Evolutionary conservation across 2,113 vertebrate species (phyloP).

Genomic region (Sakesphorus luctuosus): DNA sequence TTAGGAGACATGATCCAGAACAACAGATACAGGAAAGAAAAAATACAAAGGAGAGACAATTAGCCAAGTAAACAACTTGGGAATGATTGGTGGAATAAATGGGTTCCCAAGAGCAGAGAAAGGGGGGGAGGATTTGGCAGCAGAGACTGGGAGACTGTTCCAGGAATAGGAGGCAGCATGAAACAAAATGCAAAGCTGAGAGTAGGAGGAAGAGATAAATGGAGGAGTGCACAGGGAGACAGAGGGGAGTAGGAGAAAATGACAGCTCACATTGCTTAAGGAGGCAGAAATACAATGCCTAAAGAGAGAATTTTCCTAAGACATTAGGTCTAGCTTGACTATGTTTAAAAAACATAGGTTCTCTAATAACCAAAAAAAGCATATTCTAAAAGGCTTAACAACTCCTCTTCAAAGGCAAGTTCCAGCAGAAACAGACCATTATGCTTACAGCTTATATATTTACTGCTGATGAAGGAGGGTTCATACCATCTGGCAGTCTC

Average conservation of each 20-base stretch:
- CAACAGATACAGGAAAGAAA: neutral
- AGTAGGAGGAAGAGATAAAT: constrained; percentile 50
- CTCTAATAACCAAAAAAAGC: neutral
- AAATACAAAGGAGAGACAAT: neutral
- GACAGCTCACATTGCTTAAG: constrained; percentile 30
- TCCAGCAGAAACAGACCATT: neutral
- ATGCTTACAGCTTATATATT: neutral
- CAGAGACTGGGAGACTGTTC: constrained; percentile 19
- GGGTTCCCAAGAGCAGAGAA: neutral
- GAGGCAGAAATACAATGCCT: neutral
- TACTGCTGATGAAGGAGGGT: neutral
- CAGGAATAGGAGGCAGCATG: constrained; percentile 35
- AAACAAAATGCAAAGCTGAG: constrained; percentile 23
- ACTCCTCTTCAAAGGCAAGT: neutral
- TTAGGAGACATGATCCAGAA: neutral
- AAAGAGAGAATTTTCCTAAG: neutral
- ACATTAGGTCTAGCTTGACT: neutral
- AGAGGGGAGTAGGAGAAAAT: constrained; percentile 31
- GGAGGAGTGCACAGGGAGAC: constrained; percentile 4
- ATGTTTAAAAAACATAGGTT: neutral
- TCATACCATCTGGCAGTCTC: neutral
- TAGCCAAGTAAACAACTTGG: constrained; percentile 9
- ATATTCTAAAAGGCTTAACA: neutral
- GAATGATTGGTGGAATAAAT: constrained; percentile 6
- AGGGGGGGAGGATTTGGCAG: constrained; percentile 43